Base-by-base conservation (phyloP, 2,888 invertebrate genomes). In the Trachelus tabidus region DNA sequence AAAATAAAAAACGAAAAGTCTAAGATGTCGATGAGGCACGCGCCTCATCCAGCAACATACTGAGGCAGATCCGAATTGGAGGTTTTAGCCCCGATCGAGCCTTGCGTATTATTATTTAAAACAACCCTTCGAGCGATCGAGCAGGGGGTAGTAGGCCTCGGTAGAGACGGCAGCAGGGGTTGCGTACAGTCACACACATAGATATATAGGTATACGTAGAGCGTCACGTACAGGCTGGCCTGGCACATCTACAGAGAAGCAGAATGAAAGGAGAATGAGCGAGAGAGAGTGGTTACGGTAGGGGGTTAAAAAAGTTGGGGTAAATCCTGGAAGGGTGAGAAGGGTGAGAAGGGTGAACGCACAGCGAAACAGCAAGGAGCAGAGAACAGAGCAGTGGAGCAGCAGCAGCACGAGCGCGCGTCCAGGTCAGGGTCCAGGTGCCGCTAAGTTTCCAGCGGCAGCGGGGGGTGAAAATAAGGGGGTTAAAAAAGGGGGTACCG, bases 71-170 rank as follows among this genome's bases (percentile, higher is more conserved):
- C 12, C 69, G 69, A 69, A 15, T 69, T 68, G 37, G 12, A 40
- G 37, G 37, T 40, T 40, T 56, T 69, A 75, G 68, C 56, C 79
- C 75, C 76, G 85, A 84, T 83, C 82, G 81, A 80, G 80, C 82
- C 82, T 80, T 79, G 80, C 81, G 84, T 87, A 90, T 89, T 89
- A 89, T 90, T 90, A 89, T 90, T 90, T 89, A 90, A 90, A 90
- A 89, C 90, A 90, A 90, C 90, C 90, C 90, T 90, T 90, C 89
- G 86, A 87, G 84, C 84, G 78, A 86, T 82, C 79, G 80, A 79
- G 82, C 81, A 79, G 83, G 84, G 83, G 83, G 82, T 83, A 34
- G 34, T 34, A 83, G 81, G 78, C 79, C 77, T 81, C 76, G 82
- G 79, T 15, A 40, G 37, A 40, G 15, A 40, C 37, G 12, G 37